These are phyloP conservation scores for Macaca fascicularis DNA, from an alignment of 2,113 vertebrate genomes.

Conservation along the genomic window DNA sequence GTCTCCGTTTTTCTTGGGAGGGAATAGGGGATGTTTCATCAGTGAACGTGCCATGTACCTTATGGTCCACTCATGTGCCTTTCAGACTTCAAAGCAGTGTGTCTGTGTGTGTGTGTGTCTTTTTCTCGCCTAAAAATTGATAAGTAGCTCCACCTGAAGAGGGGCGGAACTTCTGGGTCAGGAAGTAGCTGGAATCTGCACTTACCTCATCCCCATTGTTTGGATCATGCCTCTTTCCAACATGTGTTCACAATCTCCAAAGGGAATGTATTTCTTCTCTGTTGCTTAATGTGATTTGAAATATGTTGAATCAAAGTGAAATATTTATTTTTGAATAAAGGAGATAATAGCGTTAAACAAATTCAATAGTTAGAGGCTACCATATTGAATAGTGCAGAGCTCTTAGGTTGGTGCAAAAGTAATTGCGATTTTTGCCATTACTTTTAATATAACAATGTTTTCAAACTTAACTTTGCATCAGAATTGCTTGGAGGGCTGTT, in stretches of 20 bases:
- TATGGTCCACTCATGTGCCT: conserved; percentile 87
- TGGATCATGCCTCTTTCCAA: conserved; percentile 73
- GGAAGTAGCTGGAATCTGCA: conserved; percentile 74
- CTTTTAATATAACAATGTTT: neutral
- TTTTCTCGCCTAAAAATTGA: conserved; percentile 64
- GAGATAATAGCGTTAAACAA: conserved; percentile 80
- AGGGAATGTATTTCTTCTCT: conserved; percentile 81
- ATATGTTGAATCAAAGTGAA: conserved; percentile 84
- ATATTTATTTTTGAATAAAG: conserved; percentile 93
- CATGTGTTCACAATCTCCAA: conserved; percentile 73
- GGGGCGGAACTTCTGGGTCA: conserved; percentile 68
- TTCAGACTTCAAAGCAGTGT: conserved; percentile 82
- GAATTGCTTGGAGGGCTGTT: neutral
- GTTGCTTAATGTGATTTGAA: conserved; percentile 84
- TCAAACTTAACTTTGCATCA: neutral
- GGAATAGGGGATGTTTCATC: conserved; percentile 80
- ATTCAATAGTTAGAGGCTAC: neutral
- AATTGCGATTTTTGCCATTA: too few species aligned
- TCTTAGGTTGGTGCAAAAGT: neutral
- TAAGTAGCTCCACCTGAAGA: conserved; percentile 70
- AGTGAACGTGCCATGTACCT: conserved; percentile 80
- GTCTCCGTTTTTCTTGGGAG: conserved; percentile 77
- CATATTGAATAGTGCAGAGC: neutral
- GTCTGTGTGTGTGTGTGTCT: neutral
- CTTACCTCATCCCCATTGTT: conserved; percentile 67